Evolutionary conservation across 2,113 vertebrate species (phyloP).

Genomic region (Taurulus bubalis): DNA sequence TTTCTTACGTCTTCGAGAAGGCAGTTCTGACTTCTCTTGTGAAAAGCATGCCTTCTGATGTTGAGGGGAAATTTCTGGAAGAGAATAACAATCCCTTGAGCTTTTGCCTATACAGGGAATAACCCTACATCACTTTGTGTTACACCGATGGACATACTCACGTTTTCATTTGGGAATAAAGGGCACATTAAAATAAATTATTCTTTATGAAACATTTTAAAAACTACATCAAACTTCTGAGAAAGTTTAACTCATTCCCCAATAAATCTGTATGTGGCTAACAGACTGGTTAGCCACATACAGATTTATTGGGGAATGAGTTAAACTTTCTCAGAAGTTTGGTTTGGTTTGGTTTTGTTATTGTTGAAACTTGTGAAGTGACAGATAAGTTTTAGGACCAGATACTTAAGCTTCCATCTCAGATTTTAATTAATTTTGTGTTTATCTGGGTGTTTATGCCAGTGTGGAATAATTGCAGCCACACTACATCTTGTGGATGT

Average conservation of each 20-base stretch:
- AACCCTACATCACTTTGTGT: background rate
- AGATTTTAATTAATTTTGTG: slow-evolving; percentile 69
- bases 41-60: slow-evolving; percentile 33
- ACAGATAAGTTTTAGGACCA: slow-evolving; percentile 44
- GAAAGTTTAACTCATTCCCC: slow-evolving; percentile 31
- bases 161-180: slow-evolving; percentile 26
- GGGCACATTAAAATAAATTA: slow-evolving; percentile 23
- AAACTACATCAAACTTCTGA: slow-evolving; percentile 23
- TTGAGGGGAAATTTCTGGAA: slow-evolving; percentile 18
- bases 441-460: slow-evolving; percentile 57
- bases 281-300: slow-evolving; percentile 1
- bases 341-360: slow-evolving; percentile 28
- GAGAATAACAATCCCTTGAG: slow-evolving; percentile 24
- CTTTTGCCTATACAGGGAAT: slow-evolving; percentile 6
- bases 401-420: slow-evolving; percentile 33
- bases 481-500: slow-evolving; percentile 43
- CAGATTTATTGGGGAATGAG: slow-evolving; percentile 46
- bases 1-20: slow-evolving; percentile 45
- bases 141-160: background rate
- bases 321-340: slow-evolving; percentile 41
- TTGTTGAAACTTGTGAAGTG: slow-evolving; percentile 46
- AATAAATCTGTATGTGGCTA: no score
- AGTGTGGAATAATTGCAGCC: slow-evolving; percentile 39
- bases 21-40: slow-evolving; percentile 21
- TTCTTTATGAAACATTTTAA: background rate